phyloP scores from a whole-genome alignment of 2,797 vertebrate species.

The Lycodopsis pacificus region DNA sequence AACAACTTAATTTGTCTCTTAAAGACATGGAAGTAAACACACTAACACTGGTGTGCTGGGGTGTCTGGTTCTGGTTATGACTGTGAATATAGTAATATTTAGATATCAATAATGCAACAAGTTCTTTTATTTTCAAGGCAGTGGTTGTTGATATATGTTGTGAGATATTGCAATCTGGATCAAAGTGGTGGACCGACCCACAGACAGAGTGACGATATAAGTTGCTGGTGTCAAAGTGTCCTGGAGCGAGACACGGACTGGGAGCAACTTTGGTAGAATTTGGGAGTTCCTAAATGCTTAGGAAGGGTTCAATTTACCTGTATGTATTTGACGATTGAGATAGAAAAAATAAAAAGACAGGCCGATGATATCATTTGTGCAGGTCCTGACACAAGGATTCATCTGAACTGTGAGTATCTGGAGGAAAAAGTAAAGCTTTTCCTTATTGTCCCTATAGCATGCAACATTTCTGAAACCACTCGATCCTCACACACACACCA shows the following conservation, averaged over 20 bases:
- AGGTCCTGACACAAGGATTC: background rate
- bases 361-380: too few species aligned
- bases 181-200: too few species aligned
- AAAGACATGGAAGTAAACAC: too few species aligned
- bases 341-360: background rate
- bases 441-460: too few species aligned
- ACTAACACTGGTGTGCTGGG: too few species aligned
- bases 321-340: background rate
- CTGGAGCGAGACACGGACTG: background rate
- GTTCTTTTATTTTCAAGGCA: background rate
- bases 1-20: too few species aligned
- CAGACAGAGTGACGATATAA: too few species aligned
- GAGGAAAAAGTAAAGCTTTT: background rate
- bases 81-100: background rate
- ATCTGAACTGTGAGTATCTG: background rate
- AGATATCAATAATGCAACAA: background rate
- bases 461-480: background rate
- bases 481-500: background rate
- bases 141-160: background rate
- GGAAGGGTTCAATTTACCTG: background rate
- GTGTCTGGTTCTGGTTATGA: background rate
- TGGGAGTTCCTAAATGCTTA: too few species aligned
- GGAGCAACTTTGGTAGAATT: too few species aligned
- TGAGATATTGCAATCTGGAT: too few species aligned
- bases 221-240: background rate